Evolutionary conservation across 2,888 invertebrate genomes (phyloP), one percentile per base, ranked within the genome.

Genomic region (Branchipolynoe longqiensis): DNA sequence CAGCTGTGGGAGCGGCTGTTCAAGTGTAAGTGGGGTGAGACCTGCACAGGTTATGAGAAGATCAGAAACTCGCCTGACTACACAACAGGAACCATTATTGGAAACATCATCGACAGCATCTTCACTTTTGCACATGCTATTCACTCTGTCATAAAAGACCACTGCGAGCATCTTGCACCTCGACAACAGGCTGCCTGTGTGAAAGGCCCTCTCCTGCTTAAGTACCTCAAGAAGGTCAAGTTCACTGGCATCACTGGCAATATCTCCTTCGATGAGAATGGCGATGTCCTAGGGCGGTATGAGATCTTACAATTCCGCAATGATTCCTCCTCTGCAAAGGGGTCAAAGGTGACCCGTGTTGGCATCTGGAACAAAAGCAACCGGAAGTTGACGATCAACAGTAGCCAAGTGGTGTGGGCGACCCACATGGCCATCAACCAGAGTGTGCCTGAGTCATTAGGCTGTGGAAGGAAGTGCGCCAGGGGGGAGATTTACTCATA

Each of bases 1-100:
- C 89, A 90, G 40, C 90, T 90, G 89, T 92, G 92, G 92, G 88
- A 89, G 64, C 86, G 86, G 25, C 58, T 87, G 73, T 91, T 90
- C 73, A 82, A 88, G 38, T 56, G 82, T 36, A 48, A 64, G 12
- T 62, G 31, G 41, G 28, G 64, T 3, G 31, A 69, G 48, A 41
- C 48, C 48, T 56, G 62, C 36, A 58, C 6, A n/a, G 41, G 6
- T 33, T 18, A 3, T 48, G 74, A 33, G 36, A 4, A 54, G 14
- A 83, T 86, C 2, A 82, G n/a, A n/a, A 54, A 85, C 0, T 41
- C 86, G 3, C 1, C 38, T 12, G 87, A 86, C 40, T 88, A 88
- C 62, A 38, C 38, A 12, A 85, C 86, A 54, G 86, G 86, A 31
- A 48, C 48, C n/a, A n/a, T 69, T 4, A 82, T 86, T 18, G 87